A percentile compares a stretch with the other conserved stretches of the same genome.
These are phyloP conservation scores for Chironomus riparius DNA, from an alignment of 2,888 invertebrate genomes.

Conservation along the genomic window DNA sequence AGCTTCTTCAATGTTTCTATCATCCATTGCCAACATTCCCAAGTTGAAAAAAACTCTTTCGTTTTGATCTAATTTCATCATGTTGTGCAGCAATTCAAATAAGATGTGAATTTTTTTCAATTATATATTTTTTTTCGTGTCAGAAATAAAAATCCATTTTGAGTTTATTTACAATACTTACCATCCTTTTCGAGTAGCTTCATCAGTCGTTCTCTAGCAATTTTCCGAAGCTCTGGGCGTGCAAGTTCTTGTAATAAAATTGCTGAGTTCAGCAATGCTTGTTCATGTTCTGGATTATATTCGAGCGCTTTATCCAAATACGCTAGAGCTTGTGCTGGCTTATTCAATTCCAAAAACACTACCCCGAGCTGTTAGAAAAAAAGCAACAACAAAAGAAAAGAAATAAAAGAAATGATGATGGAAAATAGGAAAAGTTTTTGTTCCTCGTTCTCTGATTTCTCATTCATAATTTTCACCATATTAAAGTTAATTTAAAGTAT, in stretches of 20 bases:
- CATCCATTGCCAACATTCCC: constrained; percentile 96
- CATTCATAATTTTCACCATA: constrained; percentile 2
- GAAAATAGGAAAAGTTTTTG: constrained; percentile 13
- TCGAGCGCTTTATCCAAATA: constrained; percentile 89
- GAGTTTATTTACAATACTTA: constrained; percentile 33
- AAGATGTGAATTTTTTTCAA: background rate
- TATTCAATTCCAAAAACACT: constrained; percentile 85
- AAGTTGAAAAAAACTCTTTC: constrained; percentile 91
- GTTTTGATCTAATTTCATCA: constrained; percentile 52
- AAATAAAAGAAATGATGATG: background rate
- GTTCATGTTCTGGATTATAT: constrained; percentile 89
- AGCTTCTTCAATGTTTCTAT: constrained; percentile 76
- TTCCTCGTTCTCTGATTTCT: background rate
- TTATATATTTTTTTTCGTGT: background rate
- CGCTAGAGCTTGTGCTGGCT: constrained; percentile 80
- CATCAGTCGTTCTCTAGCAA: constrained; percentile 70
- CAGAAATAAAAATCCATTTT: no score
- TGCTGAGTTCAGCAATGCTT: constrained; percentile 89
- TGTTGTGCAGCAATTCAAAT: background rate
- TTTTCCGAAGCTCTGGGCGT: constrained; percentile 64
- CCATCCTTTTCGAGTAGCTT: constrained; percentile 68
- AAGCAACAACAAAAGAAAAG: constrained; percentile 14
- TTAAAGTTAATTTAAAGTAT: constrained; percentile 7
- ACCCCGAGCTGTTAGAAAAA: constrained; percentile 66
- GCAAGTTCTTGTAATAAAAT: constrained; percentile 87